Conservation (phyloP, 2,888 invertebrate species). For the Anthrax anthrax region DNA sequence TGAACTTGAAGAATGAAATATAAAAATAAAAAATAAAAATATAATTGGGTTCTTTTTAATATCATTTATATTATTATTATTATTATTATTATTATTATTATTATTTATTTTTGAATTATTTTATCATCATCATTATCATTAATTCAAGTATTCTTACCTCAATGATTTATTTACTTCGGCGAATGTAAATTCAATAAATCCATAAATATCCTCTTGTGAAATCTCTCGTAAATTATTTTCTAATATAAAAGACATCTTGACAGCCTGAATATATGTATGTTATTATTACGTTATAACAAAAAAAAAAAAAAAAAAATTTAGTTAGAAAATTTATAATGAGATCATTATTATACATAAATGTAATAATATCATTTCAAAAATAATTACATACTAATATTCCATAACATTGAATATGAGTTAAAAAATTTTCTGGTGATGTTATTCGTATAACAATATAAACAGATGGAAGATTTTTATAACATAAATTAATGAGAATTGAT, state of each 20-base stretch:
- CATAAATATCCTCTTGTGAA: conserved; percentile 8
- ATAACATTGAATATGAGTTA: conserved; percentile 4
- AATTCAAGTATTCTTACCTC: conserved; percentile 1
- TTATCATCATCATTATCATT: no score
- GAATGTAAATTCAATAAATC: conserved; percentile 12
- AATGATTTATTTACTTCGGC: conserved; percentile 2
- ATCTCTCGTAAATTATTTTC: conserved; percentile 9
- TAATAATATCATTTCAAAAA: no score
- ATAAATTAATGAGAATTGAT: conserved; percentile 9
- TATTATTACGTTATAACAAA: background rate
- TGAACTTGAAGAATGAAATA: conserved; percentile 1
- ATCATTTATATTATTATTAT: no score
- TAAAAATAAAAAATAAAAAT: background rate
- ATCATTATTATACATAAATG: background rate
- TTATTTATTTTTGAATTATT: no score
- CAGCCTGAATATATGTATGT: conserved; percentile 3
- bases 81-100: no score
- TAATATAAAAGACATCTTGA: conserved; percentile 11
- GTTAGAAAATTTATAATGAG: background rate
- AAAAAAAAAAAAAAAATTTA: background rate
- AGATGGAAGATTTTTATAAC: conserved; percentile 11
- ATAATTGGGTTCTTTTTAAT: no score
- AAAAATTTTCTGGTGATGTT: conserved; percentile 3
- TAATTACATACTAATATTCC: conserved; percentile 7
- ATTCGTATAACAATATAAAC: conserved; percentile 3